Conservation (phyloP, 64 coral and sea anemone genomes). For the Dendrophyllia cribrosa region DNA sequence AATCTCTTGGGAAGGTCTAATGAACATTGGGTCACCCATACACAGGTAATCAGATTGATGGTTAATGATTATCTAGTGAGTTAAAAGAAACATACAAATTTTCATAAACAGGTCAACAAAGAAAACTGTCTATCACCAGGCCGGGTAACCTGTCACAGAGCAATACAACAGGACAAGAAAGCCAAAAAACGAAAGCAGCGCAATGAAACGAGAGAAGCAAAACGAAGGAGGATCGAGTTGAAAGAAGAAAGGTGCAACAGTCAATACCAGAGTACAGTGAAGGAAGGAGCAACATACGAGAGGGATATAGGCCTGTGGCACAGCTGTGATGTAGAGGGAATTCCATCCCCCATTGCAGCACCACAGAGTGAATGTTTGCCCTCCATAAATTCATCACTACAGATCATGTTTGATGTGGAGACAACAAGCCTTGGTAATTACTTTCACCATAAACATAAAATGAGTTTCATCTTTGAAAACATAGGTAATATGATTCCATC, state of each 20-base stretch:
- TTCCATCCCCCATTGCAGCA: not conserved
- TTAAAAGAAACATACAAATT: too few relatives aligned
- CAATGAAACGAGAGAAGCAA: constrained; percentile 18
- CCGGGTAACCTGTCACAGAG: not conserved
- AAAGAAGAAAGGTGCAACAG: not conserved
- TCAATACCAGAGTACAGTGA: constrained; percentile 1
- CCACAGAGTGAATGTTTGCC: not conserved
- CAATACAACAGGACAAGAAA: not conserved
- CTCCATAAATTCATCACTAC: not conserved
- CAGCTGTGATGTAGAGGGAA: not conserved
- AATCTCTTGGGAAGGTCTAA: too few relatives aligned
- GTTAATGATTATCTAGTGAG: too few relatives aligned
- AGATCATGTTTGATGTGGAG: constrained; percentile 13
- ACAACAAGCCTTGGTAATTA: constrained; percentile 6
- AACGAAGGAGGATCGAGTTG: not conserved
- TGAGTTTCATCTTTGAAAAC: too few relatives aligned
- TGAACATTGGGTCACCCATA: too few relatives aligned
- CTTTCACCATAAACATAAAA: not conserved
- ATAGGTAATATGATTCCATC: too few relatives aligned
- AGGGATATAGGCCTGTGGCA: constrained; percentile 12
- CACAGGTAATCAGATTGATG: too few relatives aligned
- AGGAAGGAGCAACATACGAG: not conserved
- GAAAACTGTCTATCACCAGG: too few relatives aligned
- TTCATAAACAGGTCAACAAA: too few relatives aligned
- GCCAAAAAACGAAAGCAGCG: not conserved